phyloP scores from a whole-genome alignment of 2,888 invertebrate genomes.

The Rhogogaster chlorosoma region DNA sequence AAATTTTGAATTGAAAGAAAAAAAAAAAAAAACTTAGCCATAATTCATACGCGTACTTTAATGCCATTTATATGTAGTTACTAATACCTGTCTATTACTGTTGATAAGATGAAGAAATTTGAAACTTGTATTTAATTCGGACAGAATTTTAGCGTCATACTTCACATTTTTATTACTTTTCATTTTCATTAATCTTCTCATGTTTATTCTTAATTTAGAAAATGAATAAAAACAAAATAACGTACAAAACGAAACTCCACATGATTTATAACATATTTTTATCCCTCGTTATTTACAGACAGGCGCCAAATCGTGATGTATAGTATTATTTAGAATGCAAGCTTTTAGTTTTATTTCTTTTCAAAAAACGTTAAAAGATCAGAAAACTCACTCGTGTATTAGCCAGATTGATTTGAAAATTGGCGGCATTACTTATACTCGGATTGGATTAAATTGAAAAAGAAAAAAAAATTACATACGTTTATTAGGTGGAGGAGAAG shows the following conservation, averaged over 20 bases:
- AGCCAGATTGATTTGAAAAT: background rate
- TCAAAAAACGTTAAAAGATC: background rate
- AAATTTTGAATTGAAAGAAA: background rate
- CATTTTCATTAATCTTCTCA: slow-evolving; percentile 56
- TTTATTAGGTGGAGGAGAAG: background rate
- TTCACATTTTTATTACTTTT: slow-evolving; percentile 62
- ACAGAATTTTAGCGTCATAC: slow-evolving; percentile 60
- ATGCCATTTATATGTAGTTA: slow-evolving; percentile 32
- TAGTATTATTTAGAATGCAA: background rate
- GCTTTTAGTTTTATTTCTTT: background rate
- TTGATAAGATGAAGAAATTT: slow-evolving; percentile 4
- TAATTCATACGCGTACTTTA: slow-evolving; percentile 5
- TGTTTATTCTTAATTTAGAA: slow-evolving; percentile 64
- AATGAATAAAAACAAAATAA: slow-evolving; percentile 52
- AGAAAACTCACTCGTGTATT: background rate
- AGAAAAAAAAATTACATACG: background rate
- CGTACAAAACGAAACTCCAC: slow-evolving; percentile 3
- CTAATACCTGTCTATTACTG: slow-evolving; percentile 22
- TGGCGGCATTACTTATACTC: background rate
- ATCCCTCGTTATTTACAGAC: background rate
- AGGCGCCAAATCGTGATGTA: background rate
- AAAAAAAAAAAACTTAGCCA: background rate
- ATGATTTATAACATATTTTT: background rate
- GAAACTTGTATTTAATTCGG: slow-evolving; percentile 59
- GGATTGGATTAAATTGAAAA: background rate